These are phyloP conservation scores for Scolopax bukidnonensis DNA, from an alignment of 2,797 vertebrate genomes.

Conservation along the genomic window DNA sequence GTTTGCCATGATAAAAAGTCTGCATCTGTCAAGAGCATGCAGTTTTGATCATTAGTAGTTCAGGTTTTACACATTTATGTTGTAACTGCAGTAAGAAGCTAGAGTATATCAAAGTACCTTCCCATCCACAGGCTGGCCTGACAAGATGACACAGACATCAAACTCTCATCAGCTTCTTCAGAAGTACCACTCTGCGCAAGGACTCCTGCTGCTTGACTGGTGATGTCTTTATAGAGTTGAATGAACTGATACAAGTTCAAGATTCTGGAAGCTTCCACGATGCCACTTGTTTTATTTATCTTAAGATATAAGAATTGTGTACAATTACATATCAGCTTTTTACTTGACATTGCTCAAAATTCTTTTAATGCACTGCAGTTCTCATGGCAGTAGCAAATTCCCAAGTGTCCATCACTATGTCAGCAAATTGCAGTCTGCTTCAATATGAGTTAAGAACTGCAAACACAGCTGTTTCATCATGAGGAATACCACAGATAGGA, in stretches of 20 bases:
- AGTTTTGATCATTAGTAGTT: neutral
- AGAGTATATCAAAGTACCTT: conserved; percentile 79
- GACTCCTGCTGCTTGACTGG: conserved; percentile 90
- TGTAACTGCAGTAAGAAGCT: neutral
- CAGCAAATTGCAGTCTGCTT: neutral
- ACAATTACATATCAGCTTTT: neutral
- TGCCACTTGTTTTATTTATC: conserved; percentile 94
- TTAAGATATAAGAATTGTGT: conserved; percentile 68
- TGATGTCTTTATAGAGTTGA: conserved; percentile 95
- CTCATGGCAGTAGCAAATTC: neutral
- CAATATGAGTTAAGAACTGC: neutral
- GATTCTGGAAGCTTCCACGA: conserved; percentile 92
- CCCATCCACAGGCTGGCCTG: conserved; percentile 99
- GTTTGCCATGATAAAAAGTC: neutral
- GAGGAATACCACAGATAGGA: neutral
- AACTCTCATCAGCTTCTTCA: conserved; percentile 79
- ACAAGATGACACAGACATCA: conserved; percentile 85
- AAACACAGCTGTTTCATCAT: neutral
- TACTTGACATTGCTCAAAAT: neutral
- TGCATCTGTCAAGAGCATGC: neutral
- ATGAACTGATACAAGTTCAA: conserved; percentile 99
- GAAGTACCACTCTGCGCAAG: conserved; percentile 74
- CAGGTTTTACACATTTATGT: neutral
- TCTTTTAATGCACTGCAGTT: neutral
- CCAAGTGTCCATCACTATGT: neutral